phyloP scores from a whole-genome alignment of 2,113 vertebrate genomes.

The Takifugu bimaculatus region DNA sequence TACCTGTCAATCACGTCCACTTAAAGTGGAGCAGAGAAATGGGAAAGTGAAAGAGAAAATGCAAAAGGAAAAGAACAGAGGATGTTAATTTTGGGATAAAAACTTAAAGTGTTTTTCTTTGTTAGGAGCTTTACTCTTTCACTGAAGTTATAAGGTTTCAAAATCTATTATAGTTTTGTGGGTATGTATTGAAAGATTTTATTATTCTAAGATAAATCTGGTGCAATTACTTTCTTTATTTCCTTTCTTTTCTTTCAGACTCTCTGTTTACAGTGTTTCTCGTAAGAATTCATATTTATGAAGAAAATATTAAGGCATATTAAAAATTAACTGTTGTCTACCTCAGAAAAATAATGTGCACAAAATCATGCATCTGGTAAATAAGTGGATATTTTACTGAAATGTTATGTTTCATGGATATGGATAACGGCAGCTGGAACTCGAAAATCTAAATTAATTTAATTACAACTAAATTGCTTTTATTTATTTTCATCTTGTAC shows the following conservation, averaged over 20 bases:
- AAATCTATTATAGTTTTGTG: not conserved
- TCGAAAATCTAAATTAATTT: not conserved
- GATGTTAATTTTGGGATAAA: not conserved
- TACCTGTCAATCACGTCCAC: constrained; percentile 66
- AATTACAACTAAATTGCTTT: not conserved
- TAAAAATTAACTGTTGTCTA: not conserved
- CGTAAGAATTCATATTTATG: too few species aligned
- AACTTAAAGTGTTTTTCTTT: constrained; percentile 1
- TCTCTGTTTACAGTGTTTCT: not conserved
- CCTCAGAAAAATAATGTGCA: too few species aligned
- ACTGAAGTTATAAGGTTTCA: too few species aligned
- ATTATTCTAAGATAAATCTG: not conserved
- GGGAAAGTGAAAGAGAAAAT: constrained; percentile 22
- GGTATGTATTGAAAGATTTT: not conserved
- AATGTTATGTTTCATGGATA: not conserved
- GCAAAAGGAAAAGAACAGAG: constrained; percentile 11
- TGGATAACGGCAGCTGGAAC: not conserved
- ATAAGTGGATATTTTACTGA: too few species aligned
- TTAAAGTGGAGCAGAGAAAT: constrained; percentile 54
- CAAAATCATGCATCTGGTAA: too few species aligned
- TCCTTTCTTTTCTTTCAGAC: not conserved
- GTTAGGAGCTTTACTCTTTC: not conserved
- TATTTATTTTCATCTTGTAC: constrained; percentile 9
- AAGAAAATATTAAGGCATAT: too few species aligned
- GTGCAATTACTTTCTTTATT: not conserved